These are phyloP conservation scores for Gorsachius magnificus DNA, from an alignment of 2,797 vertebrate species.

Conservation along the genomic window DNA sequence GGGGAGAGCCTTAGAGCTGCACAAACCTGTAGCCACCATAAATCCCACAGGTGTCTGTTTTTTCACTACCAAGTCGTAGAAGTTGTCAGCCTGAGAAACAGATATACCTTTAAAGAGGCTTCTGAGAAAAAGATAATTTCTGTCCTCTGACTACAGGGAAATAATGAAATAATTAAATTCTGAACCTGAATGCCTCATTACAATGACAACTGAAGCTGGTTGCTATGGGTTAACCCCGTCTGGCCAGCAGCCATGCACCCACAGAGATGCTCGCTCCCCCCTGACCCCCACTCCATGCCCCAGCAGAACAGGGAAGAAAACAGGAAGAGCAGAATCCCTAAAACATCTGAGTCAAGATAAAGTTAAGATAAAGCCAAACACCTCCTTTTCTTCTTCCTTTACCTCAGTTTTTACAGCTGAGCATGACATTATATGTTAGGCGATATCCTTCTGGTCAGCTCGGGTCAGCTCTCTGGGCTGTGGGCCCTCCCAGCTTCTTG, in stretches of 20 bases:
- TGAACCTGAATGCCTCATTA: neutral
- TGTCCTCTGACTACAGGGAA: neutral
- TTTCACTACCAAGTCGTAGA: neutral
- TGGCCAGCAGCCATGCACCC: neutral
- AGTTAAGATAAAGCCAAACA: neutral
- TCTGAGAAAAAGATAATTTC: neutral
- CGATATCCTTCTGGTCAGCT: neutral
- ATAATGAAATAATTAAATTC: neutral
- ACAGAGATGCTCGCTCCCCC: neutral
- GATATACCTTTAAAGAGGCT: neutral
- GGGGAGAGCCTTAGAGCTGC: neutral
- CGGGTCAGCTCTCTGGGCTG: rapidly evolving
- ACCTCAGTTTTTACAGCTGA: neutral
- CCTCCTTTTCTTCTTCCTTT: neutral
- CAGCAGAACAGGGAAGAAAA: neutral
- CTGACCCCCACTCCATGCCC: too few relatives aligned
- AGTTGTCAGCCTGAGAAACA: neutral
- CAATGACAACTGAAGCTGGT: neutral
- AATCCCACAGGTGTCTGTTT: neutral
- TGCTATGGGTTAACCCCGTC: neutral
- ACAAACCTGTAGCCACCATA: neutral
- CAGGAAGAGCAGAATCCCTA: neutral
- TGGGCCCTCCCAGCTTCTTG: neutral
- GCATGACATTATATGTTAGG: neutral
- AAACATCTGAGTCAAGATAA: neutral